Evolutionary conservation across 1,140 invertebrate species (phyloP).

Genomic region (Paracyclopina nana): DNA sequence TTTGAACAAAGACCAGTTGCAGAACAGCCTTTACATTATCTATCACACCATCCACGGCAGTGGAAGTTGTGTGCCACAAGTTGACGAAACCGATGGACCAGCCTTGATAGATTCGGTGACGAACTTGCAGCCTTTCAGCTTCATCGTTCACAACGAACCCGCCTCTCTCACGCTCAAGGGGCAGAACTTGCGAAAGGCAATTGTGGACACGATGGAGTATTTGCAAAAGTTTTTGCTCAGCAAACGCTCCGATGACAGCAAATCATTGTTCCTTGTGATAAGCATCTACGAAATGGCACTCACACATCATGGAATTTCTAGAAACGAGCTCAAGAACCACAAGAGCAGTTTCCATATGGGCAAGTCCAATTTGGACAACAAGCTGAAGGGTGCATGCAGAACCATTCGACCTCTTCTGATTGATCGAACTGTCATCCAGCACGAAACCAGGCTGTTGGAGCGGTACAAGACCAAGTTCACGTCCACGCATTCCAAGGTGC

Average conservation of each 20-base stretch:
- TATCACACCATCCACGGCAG: too few relatives aligned
- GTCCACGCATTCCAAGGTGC: slow-evolving; percentile 23
- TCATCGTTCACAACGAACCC: too few relatives aligned
- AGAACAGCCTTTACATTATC: too few relatives aligned
- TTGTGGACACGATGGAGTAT: background rate
- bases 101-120: too few relatives aligned
- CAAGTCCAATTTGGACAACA: slow-evolving; percentile 25
- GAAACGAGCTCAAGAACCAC: background rate
- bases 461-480: slow-evolving; percentile 23
- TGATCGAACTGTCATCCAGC: slow-evolving; percentile 29
- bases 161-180: background rate
- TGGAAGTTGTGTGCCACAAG: too few relatives aligned
- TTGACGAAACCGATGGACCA: too few relatives aligned
- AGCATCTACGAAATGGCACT: background rate
- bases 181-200: background rate
- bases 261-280: background rate
- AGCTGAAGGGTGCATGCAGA: slow-evolving; percentile 26
- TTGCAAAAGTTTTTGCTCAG: too few relatives aligned
- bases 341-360: background rate
- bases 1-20: too few relatives aligned
- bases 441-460: slow-evolving; percentile 25
- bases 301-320: background rate
- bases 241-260: background rate
- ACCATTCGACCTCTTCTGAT: slow-evolving; percentile 30
- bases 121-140: too few relatives aligned